Conservation (phyloP, 2,797 vertebrate genomes). For the Acrossocheilus wenchowensis region DNA sequence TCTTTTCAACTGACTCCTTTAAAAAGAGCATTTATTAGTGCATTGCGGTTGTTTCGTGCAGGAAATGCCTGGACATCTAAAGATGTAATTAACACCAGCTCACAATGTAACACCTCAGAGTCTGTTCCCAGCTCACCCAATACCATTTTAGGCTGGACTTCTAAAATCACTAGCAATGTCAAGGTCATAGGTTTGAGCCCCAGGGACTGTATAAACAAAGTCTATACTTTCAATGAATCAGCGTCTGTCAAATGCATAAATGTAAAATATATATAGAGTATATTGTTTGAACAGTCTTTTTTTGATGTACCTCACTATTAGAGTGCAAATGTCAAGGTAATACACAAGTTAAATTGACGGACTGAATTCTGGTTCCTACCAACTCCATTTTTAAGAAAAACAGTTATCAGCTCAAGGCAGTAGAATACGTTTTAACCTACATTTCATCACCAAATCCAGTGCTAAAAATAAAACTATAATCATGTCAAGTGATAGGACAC, state of each 20-base stretch:
- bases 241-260: background rate
- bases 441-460: constrained; percentile 15
- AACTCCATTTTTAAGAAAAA: background rate
- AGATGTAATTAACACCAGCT: background rate
- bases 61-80: background rate
- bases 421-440: background rate
- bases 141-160: background rate
- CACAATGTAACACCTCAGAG: background rate
- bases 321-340: constrained; percentile 26
- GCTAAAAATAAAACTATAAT: constrained; percentile 19
- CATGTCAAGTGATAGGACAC: background rate
- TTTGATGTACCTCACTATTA: background rate
- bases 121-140: background rate
- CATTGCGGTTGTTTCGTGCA: background rate
- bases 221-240: background rate
- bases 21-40: background rate
- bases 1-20: background rate
- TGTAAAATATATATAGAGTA: background rate
- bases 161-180: background rate
- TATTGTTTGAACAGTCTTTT: constrained; percentile 6
- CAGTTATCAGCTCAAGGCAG: background rate
- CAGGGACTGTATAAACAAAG: background rate
- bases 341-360: background rate
- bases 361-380: background rate
- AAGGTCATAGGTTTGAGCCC: background rate